Base-by-base conservation (phyloP, 2,888 invertebrate genomes). In the Plebejus argus region DNA sequence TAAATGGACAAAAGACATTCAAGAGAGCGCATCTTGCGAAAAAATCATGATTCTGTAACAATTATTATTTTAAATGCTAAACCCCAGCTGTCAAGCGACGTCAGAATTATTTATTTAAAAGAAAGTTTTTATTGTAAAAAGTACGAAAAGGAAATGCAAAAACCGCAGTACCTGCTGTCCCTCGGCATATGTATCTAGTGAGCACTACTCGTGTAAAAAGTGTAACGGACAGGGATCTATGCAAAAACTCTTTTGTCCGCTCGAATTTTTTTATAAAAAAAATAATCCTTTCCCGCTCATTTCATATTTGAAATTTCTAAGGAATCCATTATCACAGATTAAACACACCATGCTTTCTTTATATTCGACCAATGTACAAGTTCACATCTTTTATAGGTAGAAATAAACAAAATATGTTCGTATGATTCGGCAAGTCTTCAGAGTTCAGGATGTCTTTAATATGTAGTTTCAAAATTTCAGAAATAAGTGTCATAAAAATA, bases 51-150 rank as follows among this genome's bases (percentile, higher is more conserved):
- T 82, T 83, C 83, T 81, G 70, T 83, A 83, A 82, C 88, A 89
- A 91, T 91, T 90, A 91, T 92, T 93, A 92, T 93, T 93, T 91
- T 91, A 89, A 88, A 74, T 74, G 86, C 88, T 89, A 90, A 90
- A 92, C 90, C 91, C 91, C 86, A n/a, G n/a, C n/a, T 91, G 93
- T 93, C 93, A 93, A 88, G 86, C 89, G 84, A 86, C 87, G 91
- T 90, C 89, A 87, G 91, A 91, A 91, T 92, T 93, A 93, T 94
- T 93, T 93, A 93, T 93, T 93, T 93, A 92, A 91, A 93, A 94
- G 94, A 93, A 94, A 94, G 94, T 94, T 93, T 92, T 93, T 93
- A 93, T 91, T 91, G 88, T 91, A 94, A 94, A 94, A 94, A 94
- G 91, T 85, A 82, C 83, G 91, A 91, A 91, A 89, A 94, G 93